Percentiles rank a stretch among this genome's conserved stretches.
Evolutionary conservation across 2,888 invertebrate species (phyloP).

Genomic region (Rutpela maculata): DNA sequence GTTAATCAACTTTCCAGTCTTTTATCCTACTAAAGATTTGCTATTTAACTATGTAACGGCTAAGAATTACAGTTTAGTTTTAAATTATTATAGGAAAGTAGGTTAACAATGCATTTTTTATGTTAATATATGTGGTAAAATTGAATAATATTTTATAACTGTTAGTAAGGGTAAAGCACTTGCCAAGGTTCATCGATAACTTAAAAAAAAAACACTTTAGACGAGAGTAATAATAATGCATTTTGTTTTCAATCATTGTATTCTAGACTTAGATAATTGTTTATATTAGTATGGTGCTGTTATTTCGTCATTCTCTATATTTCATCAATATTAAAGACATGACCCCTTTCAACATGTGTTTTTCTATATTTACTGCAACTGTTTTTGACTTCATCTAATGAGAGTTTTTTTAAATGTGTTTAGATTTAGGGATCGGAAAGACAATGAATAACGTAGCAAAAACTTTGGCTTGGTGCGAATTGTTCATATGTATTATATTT

Average conservation of each 20-base stretch:
- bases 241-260: slow-evolving; percentile 51
- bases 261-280: slow-evolving; percentile 47
- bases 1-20: slow-evolving; percentile 55
- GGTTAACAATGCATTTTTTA: slow-evolving; percentile 56
- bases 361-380: slow-evolving; percentile 32
- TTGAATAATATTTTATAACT: slow-evolving; percentile 58
- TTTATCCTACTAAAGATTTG: slow-evolving; percentile 33
- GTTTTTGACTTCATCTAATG: slow-evolving; percentile 6
- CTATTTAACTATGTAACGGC: slow-evolving; percentile 32
- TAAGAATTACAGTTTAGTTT: slow-evolving; percentile 34
- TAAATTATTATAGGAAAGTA: slow-evolving; percentile 50
- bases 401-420: slow-evolving; percentile 32
- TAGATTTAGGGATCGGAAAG: slow-evolving; percentile 36
- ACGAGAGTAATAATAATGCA: slow-evolving; percentile 49
- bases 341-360: slow-evolving; percentile 36
- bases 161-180: slow-evolving; percentile 60
- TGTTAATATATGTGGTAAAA: slow-evolving; percentile 57
- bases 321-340: slow-evolving; percentile 35
- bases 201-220: slow-evolving; percentile 46
- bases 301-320: slow-evolving; percentile 41
- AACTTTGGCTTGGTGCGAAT: slow-evolving; percentile 63
- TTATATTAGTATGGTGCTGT: slow-evolving; percentile 54
- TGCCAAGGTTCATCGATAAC: slow-evolving; percentile 59
- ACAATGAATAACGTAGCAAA: slow-evolving; percentile 39
- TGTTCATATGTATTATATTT: slow-evolving; percentile 68